A percentile compares a stretch with the other conserved stretches of the same genome.
These are phyloP conservation scores for Nothoprocta perdicaria DNA, from an alignment of 2,113 vertebrate genomes.

Conservation along the genomic window DNA sequence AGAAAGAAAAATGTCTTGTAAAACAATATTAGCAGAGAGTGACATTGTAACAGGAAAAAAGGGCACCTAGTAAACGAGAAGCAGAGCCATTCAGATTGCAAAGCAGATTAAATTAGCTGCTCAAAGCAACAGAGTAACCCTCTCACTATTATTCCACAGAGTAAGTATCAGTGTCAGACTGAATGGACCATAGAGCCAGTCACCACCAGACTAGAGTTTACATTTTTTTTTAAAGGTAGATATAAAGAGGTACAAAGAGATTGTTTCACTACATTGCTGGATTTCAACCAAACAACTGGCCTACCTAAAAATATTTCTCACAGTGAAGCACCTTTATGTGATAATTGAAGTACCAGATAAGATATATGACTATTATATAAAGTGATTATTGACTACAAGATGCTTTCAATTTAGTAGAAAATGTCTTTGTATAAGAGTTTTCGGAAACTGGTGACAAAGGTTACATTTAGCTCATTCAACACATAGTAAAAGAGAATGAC, in stretches of 20 bases:
- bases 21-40: background rate
- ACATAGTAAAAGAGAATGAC: background rate
- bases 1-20: background rate
- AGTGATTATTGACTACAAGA: conserved; percentile 68
- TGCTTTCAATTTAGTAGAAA: conserved; percentile 59
- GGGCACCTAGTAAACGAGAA: background rate
- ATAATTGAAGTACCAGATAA: conserved; percentile 46
- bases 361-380: conserved; percentile 50
- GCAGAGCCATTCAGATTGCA: background rate
- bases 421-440: conserved; percentile 33
- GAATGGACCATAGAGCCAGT: background rate
- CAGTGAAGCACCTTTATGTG: conserved; percentile 55
- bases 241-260: conserved; percentile 27
- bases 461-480: conserved; percentile 46
- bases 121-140: background rate
- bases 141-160: background rate
- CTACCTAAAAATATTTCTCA: conserved; percentile 24
- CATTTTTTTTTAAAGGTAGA: background rate
- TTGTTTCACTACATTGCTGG: conserved; percentile 3
- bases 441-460: conserved; percentile 38
- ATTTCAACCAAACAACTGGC: conserved; percentile 36
- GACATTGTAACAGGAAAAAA: background rate
- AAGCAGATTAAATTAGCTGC: background rate
- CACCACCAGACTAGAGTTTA: background rate
- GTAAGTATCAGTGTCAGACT: background rate